Conservation (phyloP, 2,888 invertebrate species). For the Lasioglossum morio region DNA sequence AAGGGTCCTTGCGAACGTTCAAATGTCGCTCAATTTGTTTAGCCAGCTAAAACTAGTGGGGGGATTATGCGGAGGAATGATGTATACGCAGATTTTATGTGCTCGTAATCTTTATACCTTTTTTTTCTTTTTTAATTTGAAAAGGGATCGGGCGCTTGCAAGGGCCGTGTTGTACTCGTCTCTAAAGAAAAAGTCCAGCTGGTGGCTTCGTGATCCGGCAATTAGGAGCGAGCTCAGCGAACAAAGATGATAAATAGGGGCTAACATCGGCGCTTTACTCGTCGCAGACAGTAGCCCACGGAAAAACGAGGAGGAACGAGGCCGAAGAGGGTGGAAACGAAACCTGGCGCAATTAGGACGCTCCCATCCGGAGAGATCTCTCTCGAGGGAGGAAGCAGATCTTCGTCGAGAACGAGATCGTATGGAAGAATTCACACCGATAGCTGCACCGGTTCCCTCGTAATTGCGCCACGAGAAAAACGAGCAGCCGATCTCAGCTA, state of each 20-base stretch:
- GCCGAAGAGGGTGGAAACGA: constrained; percentile 40
- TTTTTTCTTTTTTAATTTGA: not conserved
- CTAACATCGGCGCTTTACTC: constrained; percentile 2
- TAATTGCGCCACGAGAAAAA: constrained; percentile 32
- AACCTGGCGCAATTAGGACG: constrained; percentile 58
- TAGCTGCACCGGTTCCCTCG: constrained; percentile 18
- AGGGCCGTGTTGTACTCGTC: not conserved
- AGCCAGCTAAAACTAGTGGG: not conserved
- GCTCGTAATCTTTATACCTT: not conserved
- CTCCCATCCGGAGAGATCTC: constrained; percentile 42
- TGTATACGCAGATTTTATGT: not conserved
- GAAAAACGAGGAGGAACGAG: constrained; percentile 29
- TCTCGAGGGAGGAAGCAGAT: constrained; percentile 45
- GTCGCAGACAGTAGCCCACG: constrained; percentile 18
- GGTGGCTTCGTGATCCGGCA: constrained; percentile 33
- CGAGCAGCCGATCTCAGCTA: not conserved
- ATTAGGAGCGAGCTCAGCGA: constrained; percentile 36
- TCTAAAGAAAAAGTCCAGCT: not conserved
- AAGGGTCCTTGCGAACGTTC: too few relatives aligned
- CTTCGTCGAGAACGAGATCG: constrained; percentile 46
- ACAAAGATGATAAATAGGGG: constrained; percentile 37
- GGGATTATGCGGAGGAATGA: not conserved
- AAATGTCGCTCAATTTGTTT: not conserved
- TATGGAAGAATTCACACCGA: constrained; percentile 44
- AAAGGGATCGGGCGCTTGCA: not conserved